These are phyloP conservation scores for Acleris holmiana DNA, from an alignment of 2,888 invertebrate genomes.

Conservation along the genomic window DNA sequence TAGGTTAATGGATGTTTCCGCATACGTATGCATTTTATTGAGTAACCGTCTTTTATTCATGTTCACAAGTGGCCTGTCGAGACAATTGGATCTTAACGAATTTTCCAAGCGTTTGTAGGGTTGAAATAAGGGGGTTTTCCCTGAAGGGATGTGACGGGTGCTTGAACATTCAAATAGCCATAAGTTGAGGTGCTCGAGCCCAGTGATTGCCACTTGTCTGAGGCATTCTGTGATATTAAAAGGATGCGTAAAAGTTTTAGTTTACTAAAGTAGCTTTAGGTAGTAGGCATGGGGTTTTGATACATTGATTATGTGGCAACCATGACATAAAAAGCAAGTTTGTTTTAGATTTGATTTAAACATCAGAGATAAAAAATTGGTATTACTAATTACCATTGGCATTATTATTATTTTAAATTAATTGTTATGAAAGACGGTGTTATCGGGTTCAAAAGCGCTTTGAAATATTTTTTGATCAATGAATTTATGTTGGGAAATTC, in stretches of 20 bases:
- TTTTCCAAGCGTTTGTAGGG: conserved; percentile 5
- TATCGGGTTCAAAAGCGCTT: too few relatives aligned
- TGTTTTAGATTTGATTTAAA: too few relatives aligned
- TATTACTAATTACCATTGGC: too few relatives aligned
- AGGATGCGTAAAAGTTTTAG: background rate
- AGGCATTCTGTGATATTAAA: conserved; percentile 1
- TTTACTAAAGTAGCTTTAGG: background rate
- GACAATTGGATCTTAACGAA: conserved; percentile 31
- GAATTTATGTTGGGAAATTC: too few relatives aligned
- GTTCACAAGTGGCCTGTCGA: conserved; percentile 42
- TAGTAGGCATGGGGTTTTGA: too few relatives aligned
- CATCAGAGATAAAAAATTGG: too few relatives aligned
- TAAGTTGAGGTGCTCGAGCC: conserved; percentile 24
- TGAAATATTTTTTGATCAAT: too few relatives aligned
- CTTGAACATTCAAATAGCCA: conserved; percentile 46
- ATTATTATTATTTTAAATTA: too few relatives aligned
- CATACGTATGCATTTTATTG: conserved; percentile 42
- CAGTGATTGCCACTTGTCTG: conserved; percentile 13
- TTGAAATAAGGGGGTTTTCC: background rate
- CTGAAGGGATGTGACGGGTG: conserved; percentile 30
- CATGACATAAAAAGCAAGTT: too few relatives aligned
- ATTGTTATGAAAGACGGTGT: too few relatives aligned
- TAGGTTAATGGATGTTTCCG: too few relatives aligned
- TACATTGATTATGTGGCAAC: too few relatives aligned
- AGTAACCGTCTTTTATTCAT: conserved; percentile 45